Conservation (phyloP, 1,140 invertebrate genomes). For the Ceratina calcarata region DNA sequence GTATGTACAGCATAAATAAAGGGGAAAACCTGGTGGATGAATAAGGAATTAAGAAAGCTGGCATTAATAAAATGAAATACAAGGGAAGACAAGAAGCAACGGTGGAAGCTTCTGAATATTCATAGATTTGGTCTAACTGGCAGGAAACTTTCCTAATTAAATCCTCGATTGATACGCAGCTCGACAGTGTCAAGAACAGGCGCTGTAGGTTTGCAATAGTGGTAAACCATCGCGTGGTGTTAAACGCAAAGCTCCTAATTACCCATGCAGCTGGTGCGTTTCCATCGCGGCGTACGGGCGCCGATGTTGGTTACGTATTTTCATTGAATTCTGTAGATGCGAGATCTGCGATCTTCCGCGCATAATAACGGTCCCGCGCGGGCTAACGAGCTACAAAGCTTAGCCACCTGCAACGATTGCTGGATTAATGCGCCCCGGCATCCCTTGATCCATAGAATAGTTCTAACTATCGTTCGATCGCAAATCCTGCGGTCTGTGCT, state of each 20-base stretch:
- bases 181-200: not conserved
- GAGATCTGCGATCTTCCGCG: not conserved
- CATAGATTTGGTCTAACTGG: not conserved
- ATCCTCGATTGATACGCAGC: not conserved
- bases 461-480: not conserved
- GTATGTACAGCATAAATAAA: no score
- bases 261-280: not conserved
- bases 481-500: not conserved
- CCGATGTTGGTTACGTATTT: not conserved
- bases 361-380: not conserved
- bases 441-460: not conserved
- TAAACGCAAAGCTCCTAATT: constrained; percentile 1
- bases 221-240: not conserved
- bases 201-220: no score
- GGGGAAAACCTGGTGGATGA: not conserved
- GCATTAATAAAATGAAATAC: not conserved
- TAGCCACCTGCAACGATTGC: not conserved
- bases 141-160: not conserved
- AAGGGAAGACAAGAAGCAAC: not conserved
- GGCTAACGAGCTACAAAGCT: not conserved
- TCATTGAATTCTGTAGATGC: not conserved
- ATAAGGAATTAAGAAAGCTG: not conserved
- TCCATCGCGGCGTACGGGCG: not conserved
- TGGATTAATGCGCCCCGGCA: not conserved
- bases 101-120: not conserved